Conservation (phyloP, 2,113 vertebrate species). For the Antigone vipio region DNA sequence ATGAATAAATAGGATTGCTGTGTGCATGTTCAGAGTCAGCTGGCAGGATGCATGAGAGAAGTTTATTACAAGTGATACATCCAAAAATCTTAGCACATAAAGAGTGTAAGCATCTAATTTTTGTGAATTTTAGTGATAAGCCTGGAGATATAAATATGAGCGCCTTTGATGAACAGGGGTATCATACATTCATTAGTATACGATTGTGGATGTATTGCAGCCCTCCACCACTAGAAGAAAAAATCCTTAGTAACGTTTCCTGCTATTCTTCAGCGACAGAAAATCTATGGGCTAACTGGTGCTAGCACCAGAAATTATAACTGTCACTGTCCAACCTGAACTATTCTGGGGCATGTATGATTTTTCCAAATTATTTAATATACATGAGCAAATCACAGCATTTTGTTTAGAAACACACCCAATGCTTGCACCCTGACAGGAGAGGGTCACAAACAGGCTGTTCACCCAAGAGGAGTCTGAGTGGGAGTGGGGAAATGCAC, state of each 20-base stretch:
- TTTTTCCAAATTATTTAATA: background rate
- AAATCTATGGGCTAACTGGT: background rate
- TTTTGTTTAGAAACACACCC: background rate
- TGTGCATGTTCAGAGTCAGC: background rate
- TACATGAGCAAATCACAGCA: background rate
- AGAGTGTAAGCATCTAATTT: background rate
- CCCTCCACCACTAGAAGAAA: background rate
- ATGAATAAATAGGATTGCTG: background rate
- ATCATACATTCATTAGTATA: background rate
- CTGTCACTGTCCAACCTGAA: background rate
- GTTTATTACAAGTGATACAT: accelerated
- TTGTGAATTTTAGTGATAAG: background rate
- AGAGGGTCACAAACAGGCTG: background rate
- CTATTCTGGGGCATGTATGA: accelerated
- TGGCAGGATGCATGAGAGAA: background rate
- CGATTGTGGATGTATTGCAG: background rate
- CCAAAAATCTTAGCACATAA: background rate
- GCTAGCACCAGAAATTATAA: background rate
- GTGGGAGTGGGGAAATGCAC: background rate
- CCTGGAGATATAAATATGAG: background rate
- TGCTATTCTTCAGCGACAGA: background rate
- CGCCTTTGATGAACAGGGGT: background rate
- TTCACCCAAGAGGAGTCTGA: background rate
- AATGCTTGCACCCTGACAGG: background rate
- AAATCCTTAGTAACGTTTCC: background rate